These are phyloP conservation scores for Sterrhoptilus dennistouni DNA, from an alignment of 2,113 vertebrate species.

Conservation along the genomic window DNA sequence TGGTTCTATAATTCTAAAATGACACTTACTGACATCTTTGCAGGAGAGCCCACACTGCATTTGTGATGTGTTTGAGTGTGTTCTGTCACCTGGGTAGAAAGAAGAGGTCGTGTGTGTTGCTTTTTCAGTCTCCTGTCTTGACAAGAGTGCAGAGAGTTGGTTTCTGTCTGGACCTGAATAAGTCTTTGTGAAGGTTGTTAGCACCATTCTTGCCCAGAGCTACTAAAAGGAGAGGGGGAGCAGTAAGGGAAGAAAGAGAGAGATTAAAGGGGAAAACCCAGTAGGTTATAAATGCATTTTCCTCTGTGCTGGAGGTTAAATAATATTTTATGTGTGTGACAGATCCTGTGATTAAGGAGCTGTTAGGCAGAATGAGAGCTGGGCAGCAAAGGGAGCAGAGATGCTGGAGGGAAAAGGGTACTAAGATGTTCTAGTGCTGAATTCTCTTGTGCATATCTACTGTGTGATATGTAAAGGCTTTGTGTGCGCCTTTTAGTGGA, in stretches of 20 bases:
- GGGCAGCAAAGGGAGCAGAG: conserved; percentile 34
- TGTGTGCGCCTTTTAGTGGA: background rate
- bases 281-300: conserved; percentile 24
- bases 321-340: conserved; percentile 25
- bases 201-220: background rate
- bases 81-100: background rate
- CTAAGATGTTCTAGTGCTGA: background rate
- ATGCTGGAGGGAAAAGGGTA: conserved; percentile 18
- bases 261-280: conserved; percentile 26
- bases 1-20: background rate
- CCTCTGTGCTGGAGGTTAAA: conserved; percentile 50
- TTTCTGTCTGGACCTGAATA: conserved; percentile 27
- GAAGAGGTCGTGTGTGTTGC: background rate
- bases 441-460: background rate
- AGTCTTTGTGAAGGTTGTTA: conserved; percentile 8
- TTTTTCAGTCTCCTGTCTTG: background rate
- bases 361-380: conserved; percentile 25
- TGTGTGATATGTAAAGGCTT: background rate
- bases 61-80: background rate
- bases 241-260: background rate
- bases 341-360: conserved; percentile 50
- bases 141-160: background rate
- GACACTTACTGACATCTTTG: background rate
- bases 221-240: background rate
- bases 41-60: background rate